Percentiles rank a stretch among this genome's conserved stretches.
Conservation (phyloP, 2,113 vertebrate species). For the Nothocercus nigrocapillus region DNA sequence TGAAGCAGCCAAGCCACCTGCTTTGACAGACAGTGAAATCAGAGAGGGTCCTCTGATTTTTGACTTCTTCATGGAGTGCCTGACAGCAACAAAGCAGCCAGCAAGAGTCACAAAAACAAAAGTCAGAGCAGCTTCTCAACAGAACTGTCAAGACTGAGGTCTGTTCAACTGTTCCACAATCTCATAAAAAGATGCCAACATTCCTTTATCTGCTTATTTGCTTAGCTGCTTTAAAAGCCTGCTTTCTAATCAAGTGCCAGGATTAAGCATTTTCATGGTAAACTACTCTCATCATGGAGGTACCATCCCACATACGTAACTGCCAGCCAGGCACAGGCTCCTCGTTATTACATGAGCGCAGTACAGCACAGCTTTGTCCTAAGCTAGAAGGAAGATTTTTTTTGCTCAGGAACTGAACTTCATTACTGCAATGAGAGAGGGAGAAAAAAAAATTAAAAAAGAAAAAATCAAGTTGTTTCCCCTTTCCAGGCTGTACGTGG, state of each 20-base stretch:
- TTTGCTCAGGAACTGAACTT: not conserved
- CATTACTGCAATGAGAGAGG: not conserved
- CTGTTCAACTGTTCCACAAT: not conserved
- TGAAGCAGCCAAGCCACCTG: not conserved
- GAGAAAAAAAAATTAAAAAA: not conserved
- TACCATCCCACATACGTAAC: not conserved
- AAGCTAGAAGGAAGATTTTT: not conserved
- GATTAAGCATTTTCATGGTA: not conserved
- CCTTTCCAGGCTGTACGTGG: not conserved
- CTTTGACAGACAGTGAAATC: not conserved
- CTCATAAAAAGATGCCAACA: not conserved
- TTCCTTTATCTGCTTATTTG: slow-evolving; percentile 14
- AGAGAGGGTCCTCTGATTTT: not conserved
- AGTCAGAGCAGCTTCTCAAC: not conserved
- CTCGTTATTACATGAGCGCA: not conserved
- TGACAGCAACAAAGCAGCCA: accelerated
- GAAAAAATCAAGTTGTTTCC: not conserved
- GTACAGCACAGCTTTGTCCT: not conserved
- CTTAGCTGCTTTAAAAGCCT: not conserved
- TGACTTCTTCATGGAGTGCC: accelerated
- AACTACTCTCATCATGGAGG: not conserved
- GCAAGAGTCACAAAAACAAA: not conserved
- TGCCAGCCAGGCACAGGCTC: not conserved
- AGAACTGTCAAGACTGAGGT: not conserved
- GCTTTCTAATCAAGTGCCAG: slow-evolving; percentile 9